Base-by-base conservation (phyloP, 2,797 vertebrate genomes). In the Meda fulgida region DNA sequence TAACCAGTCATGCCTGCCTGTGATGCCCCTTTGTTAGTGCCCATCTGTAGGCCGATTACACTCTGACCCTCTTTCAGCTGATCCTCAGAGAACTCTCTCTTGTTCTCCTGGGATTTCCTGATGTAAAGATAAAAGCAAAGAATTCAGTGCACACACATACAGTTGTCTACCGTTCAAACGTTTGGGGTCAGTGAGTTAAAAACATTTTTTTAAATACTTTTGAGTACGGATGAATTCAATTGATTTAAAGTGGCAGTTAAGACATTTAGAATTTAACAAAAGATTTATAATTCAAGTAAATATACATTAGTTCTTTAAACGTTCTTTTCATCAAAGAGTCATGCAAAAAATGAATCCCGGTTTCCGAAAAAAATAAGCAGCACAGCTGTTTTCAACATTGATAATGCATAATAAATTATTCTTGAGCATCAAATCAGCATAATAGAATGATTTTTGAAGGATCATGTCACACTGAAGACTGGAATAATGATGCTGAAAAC, bases 21-120 rank as follows among this genome's bases (percentile, higher is more conserved):
- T 80, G 97, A 97, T 40, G 98, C 98, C 29, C 97, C 97, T 92
- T 93, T 96, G 92, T 99, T 99, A 91, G 92, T 97, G 81, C 98
- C 98, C 97, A 99, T 99, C 93, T 99, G 98, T 90, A 99, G 92
- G 75, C 98, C 98, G 0, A 99, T 99, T 88, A 99, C 94, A 19
- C 94, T 96, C 93, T 96, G 96, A 84, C 98, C 98, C 85, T 97
- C 96, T 83, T 94, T 97, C 93, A 99, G 92, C 87, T 99, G 97
- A 65, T 97, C 96, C 0, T 98, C 96, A 1, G 96, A 92, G 94
- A 99, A 99, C 0, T 98, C 98, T 84, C 98, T 94, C 91, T 91
- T 96, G 94, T 99, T 97, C 92, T 98, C 98, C 90, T 98, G 97
- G 1, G 98, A 91, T 90, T 99, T 99, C 95, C 98, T 99, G 92